Base-by-base conservation (phyloP, 2,888 invertebrate species). In the Troides helena region DNA sequence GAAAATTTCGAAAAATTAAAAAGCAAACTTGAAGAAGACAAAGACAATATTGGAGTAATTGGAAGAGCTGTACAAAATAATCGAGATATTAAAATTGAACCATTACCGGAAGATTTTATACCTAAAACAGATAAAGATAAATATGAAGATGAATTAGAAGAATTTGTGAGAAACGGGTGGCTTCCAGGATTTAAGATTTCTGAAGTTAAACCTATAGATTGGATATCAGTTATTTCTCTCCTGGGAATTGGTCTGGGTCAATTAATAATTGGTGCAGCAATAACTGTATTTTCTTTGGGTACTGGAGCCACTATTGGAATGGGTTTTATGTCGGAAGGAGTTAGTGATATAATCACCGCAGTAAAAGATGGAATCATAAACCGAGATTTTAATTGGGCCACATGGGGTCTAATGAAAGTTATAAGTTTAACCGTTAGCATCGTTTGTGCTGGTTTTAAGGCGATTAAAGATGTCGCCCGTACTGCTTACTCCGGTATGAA, bases 311-410 rank as follows among this genome's bases (percentile, higher is more conserved):
- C 67, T 7, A 61, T 73, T 59, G 73, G 70, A 30, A 67, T 72
- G 67, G 66, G 62, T 21, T 62, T 73, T 59, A 72, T 73, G 25
- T 30, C 66, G 14, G 71, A 73, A 69, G 73, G 73, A 5, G 39
- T 73, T 30, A 70, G 70, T 64, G 73, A 73, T 65, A 73, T 73
- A 53, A 73, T 73, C 53, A 69, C 71, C 21, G 73, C 73, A 23
- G 61, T 73, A 21, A 73, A 72, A 67, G 71, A 73, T 56, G 73
- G 73, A 21, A 73, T 73, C 21, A 72, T 73, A 36, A 73, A 73
- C 46, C 61, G 71, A 43, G 69, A 72, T 56, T 73, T 73, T 43
- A 62, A 69, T 50, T 73, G 73, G 73, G 71, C 71, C 12, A 69
- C 65, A 12, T 73, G 73, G 73, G 73, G 67, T 25, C 46, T 73